A percentile compares a stretch with the other conserved stretches of the same genome.
Evolutionary conservation across 1,140 invertebrate species (phyloP).

Genomic region (Bombus sibiricus): DNA sequence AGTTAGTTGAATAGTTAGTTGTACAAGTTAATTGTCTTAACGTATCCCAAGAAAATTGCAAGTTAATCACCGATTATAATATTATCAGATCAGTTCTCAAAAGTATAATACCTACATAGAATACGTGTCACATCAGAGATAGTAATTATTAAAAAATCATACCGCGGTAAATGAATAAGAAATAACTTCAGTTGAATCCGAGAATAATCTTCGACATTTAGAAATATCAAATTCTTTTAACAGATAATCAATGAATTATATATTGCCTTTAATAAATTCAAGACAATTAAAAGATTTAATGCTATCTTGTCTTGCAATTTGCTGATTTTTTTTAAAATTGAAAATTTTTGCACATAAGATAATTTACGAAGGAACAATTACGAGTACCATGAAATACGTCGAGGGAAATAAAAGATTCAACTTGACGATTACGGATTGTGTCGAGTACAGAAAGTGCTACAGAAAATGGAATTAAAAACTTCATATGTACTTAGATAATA

Average conservation of each 20-base stretch:
- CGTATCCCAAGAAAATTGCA: background rate
- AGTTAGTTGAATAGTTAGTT: no score
- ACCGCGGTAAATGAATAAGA: background rate
- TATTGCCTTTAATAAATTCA: background rate
- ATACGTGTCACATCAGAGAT: background rate
- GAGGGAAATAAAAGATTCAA: no score
- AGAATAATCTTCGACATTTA: background rate
- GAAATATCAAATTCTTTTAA: background rate
- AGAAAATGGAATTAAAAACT: no score
- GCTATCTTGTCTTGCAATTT: no score
- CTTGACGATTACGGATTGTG: no score
- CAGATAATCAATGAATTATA: background rate
- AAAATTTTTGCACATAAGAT: background rate
- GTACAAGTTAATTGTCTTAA: no score
- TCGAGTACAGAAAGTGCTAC: no score
- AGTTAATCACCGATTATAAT: background rate
- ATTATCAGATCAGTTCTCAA: background rate
- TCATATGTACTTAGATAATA: background rate
- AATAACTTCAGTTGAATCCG: background rate
- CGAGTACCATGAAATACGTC: no score
- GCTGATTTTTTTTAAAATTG: no score
- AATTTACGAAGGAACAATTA: no score
- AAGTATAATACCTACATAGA: background rate
- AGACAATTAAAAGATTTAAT: background rate
- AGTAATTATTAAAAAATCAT: background rate